Evolutionary conservation across 2,888 invertebrate species (phyloP).

Genomic region (Ormyrus labotus): DNA sequence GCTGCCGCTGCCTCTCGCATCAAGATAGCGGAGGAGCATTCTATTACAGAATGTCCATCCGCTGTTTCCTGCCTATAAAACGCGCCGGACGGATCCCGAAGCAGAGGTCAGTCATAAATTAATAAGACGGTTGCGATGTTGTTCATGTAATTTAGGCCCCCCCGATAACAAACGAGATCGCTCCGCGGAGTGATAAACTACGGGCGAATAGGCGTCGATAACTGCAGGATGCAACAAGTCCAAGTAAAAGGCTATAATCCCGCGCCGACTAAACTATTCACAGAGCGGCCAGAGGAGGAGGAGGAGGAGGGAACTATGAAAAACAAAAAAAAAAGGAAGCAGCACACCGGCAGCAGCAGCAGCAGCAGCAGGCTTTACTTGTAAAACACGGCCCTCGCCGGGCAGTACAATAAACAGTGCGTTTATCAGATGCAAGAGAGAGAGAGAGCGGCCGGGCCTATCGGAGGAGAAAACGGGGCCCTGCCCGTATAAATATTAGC

Average conservation of each 20-base stretch:
- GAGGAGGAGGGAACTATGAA: not conserved
- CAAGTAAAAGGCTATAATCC: constrained; percentile 16
- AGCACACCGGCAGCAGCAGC: not conserved
- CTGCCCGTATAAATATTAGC: too few species aligned
- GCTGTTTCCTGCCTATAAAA: too few species aligned
- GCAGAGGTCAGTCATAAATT: not conserved
- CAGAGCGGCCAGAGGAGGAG: not conserved
- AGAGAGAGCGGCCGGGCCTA: too few species aligned
- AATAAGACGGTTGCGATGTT: not conserved
- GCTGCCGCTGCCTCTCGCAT: too few species aligned
- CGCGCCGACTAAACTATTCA: not conserved
- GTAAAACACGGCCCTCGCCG: too few species aligned
- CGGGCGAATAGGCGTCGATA: constrained; percentile 5
- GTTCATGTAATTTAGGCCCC: not conserved
- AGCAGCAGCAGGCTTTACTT: too few species aligned
- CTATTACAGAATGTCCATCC: too few species aligned
- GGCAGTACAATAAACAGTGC: too few species aligned
- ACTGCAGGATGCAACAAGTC: not conserved
- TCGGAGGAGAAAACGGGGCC: too few species aligned
- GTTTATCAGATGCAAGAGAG: too few species aligned
- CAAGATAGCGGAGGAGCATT: too few species aligned
- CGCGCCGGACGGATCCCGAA: too few species aligned
- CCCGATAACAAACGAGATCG: constrained; percentile 1
- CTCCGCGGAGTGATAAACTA: constrained; percentile 2
- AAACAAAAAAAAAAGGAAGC: constrained; percentile 9